phyloP scores from a whole-genome alignment of 92 coral and sea anemone species.

The Blastomussa wellsi region DNA sequence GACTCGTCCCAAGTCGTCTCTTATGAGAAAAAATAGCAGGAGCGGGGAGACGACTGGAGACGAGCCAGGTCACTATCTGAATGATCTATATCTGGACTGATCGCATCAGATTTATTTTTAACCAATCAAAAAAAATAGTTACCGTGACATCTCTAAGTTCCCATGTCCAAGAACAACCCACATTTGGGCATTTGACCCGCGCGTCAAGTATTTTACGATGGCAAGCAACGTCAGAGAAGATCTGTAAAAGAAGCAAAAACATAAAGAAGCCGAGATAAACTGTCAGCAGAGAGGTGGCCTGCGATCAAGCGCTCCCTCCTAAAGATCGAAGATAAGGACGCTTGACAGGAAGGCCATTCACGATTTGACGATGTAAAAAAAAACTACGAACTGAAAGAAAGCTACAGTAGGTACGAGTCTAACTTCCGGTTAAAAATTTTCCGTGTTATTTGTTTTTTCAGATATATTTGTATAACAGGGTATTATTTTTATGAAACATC shows the following conservation, averaged over 20 bases:
- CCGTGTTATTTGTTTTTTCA: not conserved
- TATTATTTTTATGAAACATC: not conserved
- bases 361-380: no score
- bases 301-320: no score
- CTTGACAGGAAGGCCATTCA: no score
- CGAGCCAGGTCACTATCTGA: no score
- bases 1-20: no score
- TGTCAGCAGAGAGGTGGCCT: no score
- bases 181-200: constrained; percentile 52
- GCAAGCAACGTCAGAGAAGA: constrained; percentile 67
- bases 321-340: no score
- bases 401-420: not conserved
- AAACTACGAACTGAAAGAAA: no score
- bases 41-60: no score
- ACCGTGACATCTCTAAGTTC: constrained; percentile 59
- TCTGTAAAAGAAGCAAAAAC: constrained; percentile 18
- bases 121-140: not conserved
- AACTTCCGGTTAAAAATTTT: not conserved
- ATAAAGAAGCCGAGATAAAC: not conserved
- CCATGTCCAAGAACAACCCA: constrained; percentile 57
- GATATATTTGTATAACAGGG: not conserved
- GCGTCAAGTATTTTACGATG: constrained; percentile 58
- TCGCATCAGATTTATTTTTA: no score
- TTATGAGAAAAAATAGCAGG: no score
- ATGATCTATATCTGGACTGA: no score